Evolutionary conservation across 2,113 vertebrate species (phyloP).

Genomic region (Athene noctua): DNA sequence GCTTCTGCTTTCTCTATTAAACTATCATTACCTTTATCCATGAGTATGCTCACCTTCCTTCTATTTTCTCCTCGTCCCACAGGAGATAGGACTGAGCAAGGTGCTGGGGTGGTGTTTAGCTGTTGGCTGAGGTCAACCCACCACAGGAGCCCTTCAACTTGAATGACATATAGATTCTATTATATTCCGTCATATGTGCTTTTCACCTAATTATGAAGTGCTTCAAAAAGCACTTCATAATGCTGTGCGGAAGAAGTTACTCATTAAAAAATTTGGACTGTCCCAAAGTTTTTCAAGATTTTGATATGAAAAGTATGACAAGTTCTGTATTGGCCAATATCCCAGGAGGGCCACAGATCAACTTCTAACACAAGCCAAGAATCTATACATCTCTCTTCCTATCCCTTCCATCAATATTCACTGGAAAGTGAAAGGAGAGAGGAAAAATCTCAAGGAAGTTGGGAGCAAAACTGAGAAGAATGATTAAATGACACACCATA

Average conservation of each 20-base stretch:
- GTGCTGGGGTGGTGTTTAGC: not conserved
- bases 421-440: not conserved
- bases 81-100: not conserved
- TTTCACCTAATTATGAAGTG: not conserved
- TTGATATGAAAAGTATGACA: not conserved
- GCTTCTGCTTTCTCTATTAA: not conserved
- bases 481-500: slow-evolving; percentile 7
- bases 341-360: not conserved
- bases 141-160: not conserved
- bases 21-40: not conserved
- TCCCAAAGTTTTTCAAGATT: not conserved
- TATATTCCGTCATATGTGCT: not conserved
- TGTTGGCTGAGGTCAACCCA: not conserved
- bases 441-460: not conserved
- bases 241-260: not conserved
- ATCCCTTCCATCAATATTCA: not conserved
- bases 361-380: not conserved
- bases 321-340: not conserved
- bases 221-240: not conserved
- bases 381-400: not conserved
- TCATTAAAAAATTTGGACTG: not conserved
- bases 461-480: not conserved
- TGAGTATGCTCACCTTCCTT: not conserved
- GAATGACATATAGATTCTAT: not conserved
- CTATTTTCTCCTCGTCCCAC: not conserved